Evolutionary conservation across 2,113 vertebrate species (phyloP), one percentile per base, ranked within the genome.

Genomic region (Poeciliopsis turrubarensis): DNA sequence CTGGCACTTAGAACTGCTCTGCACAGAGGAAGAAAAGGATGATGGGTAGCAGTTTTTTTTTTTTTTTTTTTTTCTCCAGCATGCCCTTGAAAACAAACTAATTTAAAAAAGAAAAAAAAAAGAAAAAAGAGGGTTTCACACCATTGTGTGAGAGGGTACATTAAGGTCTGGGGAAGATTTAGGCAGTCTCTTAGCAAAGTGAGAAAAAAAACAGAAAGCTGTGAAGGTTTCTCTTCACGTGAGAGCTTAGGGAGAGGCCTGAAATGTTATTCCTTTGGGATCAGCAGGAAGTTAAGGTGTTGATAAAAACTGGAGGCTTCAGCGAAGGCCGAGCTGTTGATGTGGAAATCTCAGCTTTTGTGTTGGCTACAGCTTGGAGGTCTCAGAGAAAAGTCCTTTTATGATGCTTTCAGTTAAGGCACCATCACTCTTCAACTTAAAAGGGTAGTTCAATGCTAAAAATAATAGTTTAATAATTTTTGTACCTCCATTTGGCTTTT

Each of bases 71-170:
- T 14, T 77, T 78, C 82, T 44, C 12, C 37, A 75, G 80, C 63
- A 39, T 72, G 75, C 73, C 84, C 80, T 88, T 84, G 76, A 82
- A 82, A 76, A 82, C 57, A 80, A 80, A 75, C 47, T 57, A 34
- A n/a, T 13, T 4, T 26, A n/a, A 65, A 39, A 5, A 25, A 32
- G n/a, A n/a, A 26, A 66, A 39, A 39, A 4, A 41, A 39, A 31
- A 37, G 17, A 39, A 31, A 37, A 37, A 62, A 73, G 27, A 30
- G 12, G 63, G 17, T 74, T 86, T 74, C 60, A 37, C 70, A 63
- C 69, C 2, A 0, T 11, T 0, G 22, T 63, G 77, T 57, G 73
- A 41, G 41, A 70, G 12, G 41, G 70, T 34, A 84, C 67, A 44
- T 72, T 60, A 60, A n/a, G 64, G 68, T 69, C 72, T 72, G 65